A percentile compares a stretch with the other conserved stretches of the same genome.
These are phyloP conservation scores for Sicus ferrugineus DNA, from an alignment of 2,888 invertebrate genomes.

Conservation along the genomic window DNA sequence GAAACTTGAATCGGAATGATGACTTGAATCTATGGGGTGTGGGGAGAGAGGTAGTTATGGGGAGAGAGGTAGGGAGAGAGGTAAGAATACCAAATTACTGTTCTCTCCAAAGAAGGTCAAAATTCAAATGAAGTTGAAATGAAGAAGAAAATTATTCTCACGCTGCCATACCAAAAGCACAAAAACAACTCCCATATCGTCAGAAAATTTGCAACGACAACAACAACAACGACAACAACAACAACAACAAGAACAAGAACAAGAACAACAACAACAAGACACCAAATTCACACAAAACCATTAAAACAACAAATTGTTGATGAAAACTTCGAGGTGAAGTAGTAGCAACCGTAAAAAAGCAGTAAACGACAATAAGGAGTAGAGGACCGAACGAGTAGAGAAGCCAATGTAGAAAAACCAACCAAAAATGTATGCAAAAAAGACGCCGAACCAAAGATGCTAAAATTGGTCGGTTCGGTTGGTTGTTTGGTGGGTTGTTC, in stretches of 20 bases:
- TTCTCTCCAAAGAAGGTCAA: slow-evolving; percentile 9
- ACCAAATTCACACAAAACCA: slow-evolving; percentile 20
- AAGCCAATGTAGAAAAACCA: not conserved
- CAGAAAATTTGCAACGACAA: not conserved
- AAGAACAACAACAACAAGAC: too few species aligned
- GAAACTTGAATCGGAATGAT: not conserved
- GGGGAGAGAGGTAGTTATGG: not conserved
- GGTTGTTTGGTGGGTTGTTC: too few species aligned
- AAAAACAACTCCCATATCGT: not conserved
- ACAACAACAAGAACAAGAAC: not conserved
- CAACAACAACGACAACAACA: not conserved
- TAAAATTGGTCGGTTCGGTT: not conserved
- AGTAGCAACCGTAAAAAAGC: too few species aligned
- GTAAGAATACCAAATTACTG: slow-evolving; percentile 3
- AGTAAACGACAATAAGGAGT: slow-evolving; percentile 12
- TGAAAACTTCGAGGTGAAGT: not conserved
- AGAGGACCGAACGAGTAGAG: not conserved
- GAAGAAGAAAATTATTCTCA: slow-evolving; percentile 15
- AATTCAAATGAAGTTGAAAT: slow-evolving; percentile 6
- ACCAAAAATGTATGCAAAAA: not conserved
- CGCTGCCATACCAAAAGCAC: slow-evolving; percentile 12
- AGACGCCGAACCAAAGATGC: not conserved
- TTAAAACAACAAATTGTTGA: slow-evolving; percentile 24
- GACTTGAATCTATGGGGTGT: too few species aligned
- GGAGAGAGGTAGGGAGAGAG: not conserved